Evolutionary conservation across 1,140 invertebrate species (phyloP).

Genomic region (Araneus ventricosus): DNA sequence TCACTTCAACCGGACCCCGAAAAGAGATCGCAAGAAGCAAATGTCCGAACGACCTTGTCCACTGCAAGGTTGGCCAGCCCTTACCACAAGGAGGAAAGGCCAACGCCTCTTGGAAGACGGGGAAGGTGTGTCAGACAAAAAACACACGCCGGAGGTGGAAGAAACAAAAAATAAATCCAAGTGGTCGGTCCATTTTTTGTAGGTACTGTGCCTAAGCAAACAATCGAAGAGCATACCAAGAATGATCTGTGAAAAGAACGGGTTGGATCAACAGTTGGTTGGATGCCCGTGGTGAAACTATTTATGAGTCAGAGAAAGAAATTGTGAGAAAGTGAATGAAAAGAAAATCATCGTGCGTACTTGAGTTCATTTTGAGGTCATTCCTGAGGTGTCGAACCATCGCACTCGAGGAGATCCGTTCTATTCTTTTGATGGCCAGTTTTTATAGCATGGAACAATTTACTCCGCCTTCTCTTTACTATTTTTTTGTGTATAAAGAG

Average conservation of each 20-base stretch:
- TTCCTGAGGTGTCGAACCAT: background rate
- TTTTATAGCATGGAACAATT: background rate
- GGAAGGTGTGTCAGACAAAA: conserved; percentile 26
- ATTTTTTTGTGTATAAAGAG: background rate
- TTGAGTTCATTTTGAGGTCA: conserved; percentile 21
- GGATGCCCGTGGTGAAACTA: conserved; percentile 8
- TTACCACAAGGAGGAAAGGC: conserved; percentile 23
- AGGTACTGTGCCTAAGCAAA: conserved; percentile 1
- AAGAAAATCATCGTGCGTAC: background rate
- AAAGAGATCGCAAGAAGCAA: conserved; percentile 27
- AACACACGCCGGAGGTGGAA: background rate
- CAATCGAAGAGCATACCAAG: background rate
- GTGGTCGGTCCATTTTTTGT: background rate
- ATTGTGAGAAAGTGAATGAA: background rate
- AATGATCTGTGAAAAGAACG: background rate
- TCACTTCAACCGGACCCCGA: background rate
- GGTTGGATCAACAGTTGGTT: background rate
- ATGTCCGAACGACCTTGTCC: conserved; percentile 46
- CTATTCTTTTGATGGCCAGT: background rate
- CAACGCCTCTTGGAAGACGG: background rate
- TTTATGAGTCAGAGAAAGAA: background rate
- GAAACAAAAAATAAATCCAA: background rate
- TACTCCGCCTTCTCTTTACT: background rate
- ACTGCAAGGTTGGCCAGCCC: conserved; percentile 39
- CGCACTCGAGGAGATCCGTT: background rate